Evolutionary conservation across 2,888 invertebrate genomes (phyloP).

Genomic region (Brachylomia viminalis): DNA sequence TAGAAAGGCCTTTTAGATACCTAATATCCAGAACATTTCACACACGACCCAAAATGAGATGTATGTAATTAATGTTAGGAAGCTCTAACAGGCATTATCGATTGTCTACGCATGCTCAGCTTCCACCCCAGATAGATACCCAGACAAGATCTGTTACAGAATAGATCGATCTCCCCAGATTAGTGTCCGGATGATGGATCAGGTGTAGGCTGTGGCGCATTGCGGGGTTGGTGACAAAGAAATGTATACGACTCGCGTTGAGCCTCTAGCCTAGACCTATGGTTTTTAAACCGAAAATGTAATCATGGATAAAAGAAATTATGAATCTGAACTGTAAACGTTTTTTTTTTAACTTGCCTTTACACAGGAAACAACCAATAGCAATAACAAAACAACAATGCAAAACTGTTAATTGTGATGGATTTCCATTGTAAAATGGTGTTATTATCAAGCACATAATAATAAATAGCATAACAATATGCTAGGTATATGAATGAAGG

Average conservation of each 20-base stretch:
- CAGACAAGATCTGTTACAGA: constrained; percentile 16
- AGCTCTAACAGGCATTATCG: not conserved
- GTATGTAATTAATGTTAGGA: not conserved
- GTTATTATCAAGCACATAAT: not conserved
- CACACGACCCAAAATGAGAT: not conserved
- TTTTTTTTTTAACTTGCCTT: no score
- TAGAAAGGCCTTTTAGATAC: not conserved
- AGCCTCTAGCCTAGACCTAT: not conserved
- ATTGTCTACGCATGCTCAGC: no score
- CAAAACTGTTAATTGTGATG: not conserved
- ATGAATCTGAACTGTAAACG: not conserved
- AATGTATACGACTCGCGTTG: constrained; percentile 2
- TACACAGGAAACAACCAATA: not conserved
- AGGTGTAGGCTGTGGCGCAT: constrained; percentile 49
- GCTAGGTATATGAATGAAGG: no score
- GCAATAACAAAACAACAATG: not conserved
- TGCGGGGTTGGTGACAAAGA: constrained; percentile 30
- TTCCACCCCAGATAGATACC: not conserved
- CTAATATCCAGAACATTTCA: constrained; percentile 3
- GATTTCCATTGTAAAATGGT: not conserved
- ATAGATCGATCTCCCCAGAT: constrained; percentile 46
- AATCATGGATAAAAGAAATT: not conserved
- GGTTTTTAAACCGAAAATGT: not conserved
- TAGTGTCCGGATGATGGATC: constrained; percentile 44
- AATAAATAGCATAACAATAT: no score